Percentiles rank a stretch among this genome's conserved stretches.
Conservation (phyloP, 2,113 vertebrate genomes). For the Python bivittatus region DNA sequence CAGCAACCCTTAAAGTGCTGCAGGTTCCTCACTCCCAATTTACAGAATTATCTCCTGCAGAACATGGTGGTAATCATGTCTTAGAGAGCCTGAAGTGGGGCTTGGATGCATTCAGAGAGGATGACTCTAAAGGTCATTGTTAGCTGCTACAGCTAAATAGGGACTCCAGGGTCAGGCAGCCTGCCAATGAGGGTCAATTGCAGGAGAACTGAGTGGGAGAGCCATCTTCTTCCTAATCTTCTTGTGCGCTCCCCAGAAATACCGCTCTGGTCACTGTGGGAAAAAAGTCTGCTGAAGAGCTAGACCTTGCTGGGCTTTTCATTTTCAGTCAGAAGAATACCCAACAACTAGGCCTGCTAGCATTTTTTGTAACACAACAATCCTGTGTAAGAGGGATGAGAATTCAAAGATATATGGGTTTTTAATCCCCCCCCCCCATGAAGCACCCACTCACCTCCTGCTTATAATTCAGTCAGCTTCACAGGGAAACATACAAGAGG, state of each 20-base stretch:
- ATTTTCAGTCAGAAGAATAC: background rate
- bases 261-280: background rate
- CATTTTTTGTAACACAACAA: background rate
- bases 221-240: background rate
- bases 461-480: slow-evolving; percentile 41
- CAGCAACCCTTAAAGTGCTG: too few relatives aligned
- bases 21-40: too few relatives aligned
- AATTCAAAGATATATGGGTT: background rate
- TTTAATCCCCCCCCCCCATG: slow-evolving; percentile 39
- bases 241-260: background rate
- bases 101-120: background rate
- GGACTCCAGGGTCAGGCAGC: too few relatives aligned
- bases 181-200: background rate
- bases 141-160: background rate
- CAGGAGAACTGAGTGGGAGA: background rate
- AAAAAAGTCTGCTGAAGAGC: background rate
- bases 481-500: slow-evolving; percentile 44
- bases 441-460: slow-evolving; percentile 17
- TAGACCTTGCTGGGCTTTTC: background rate
- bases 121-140: too few relatives aligned
- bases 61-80: background rate
- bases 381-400: background rate
- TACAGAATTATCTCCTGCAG: background rate
- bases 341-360: background rate
- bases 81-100: background rate